Evolutionary conservation across 2,888 invertebrate genomes (phyloP), one percentile per base, ranked within the genome.

Genomic region (Hermaeophaga mercurialis): DNA sequence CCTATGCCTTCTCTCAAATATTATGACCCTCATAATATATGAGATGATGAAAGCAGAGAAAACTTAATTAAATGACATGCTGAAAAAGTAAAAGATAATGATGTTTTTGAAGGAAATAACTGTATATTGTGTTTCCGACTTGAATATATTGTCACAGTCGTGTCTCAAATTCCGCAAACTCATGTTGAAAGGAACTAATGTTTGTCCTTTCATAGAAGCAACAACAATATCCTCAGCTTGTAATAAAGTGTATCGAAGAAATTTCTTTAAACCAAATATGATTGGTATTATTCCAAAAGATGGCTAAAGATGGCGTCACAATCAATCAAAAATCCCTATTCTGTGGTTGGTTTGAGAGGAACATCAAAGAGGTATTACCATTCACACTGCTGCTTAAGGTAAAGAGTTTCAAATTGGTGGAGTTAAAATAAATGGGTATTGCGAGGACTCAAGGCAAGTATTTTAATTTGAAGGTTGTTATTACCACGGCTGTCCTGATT

Each of bases 81-180:
- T 4, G 14, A 41, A 31, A n/a, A 49, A 17, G 31, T 55, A 8
- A 24, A 36, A 17, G 48, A 53, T 14, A 44, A 46, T 66, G 12
- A 63, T 53, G 53, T 71, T 64, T 73, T 72, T 63, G 48, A 59
- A 64, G 14, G 70, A 72, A 26, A 28, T 74, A 1, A 41, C 66
- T 0, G 55, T 59, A 7, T 66, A 67, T 44, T 66, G 63, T 49
- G 45, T 58, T 14, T 49, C 26, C 1, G 66, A 66, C 55, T 68
- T 71, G 0, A 64, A 54, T 12, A 59, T 62, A 11, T 28, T 62
- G 12, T 18, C 46, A 1, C 6, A 41, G 12, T 15, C 54, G 1
- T 38, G 48, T 39, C 24, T 56, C 0, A 54, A 53, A 18, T 54
- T 54, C 7, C 33, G 54, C 7, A 26, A 58, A n/a, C 24, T 55